Evolutionary conservation across 2,797 vertebrate genomes (phyloP), one percentile per base, ranked within the genome.

Genomic region (Phoeniculus purpureus): DNA sequence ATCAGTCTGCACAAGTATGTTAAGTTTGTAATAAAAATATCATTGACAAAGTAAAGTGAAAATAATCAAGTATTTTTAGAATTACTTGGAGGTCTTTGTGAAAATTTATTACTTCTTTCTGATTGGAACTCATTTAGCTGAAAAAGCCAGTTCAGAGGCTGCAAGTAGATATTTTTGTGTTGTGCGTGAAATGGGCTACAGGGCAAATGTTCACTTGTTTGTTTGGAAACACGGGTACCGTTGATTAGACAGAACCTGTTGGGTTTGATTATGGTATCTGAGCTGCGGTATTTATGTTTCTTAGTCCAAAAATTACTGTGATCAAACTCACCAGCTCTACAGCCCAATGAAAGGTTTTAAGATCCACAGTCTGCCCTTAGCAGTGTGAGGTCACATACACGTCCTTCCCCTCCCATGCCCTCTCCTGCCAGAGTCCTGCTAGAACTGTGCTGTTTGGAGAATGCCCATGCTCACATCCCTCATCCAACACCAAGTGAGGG

Each of bases 11-110:
- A 76, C 25, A 92, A 95, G 90, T 92, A 90, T 95, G 94, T 94
- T 76, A 92, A 93, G 80, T 90, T 93, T 72, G 83, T 87, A 85
- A 94, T 93, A 93, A 90, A 95, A 93, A 90, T 93, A 95, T 89
- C 64, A 77, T 94, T 91, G 93, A 94, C 89, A 91, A 95, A 94
- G 45, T 82, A 86, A 92, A 95, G 77, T 78, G 92, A 90, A 95
- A 93, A 93, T 93, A 93, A 94, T 94, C 90, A 93, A 96, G 64
- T 85, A 74, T 81, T 68, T 88, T 93, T 93, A 71, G 94, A 95
- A 87, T 85, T 93, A 91, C 89, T 94, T 92, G 73, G 74, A 91
- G 74, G 52, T 92, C 76, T 67, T 95, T 85, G 92, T 84, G 87
- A 94, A 91, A 95, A 87, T 95, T 89, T 82, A 94, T 62, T 29